A percentile compares a stretch with the other conserved stretches of the same genome.
phyloP scores from a whole-genome alignment of 2,113 vertebrate genomes.

The Cryptotis parvus region DNA sequence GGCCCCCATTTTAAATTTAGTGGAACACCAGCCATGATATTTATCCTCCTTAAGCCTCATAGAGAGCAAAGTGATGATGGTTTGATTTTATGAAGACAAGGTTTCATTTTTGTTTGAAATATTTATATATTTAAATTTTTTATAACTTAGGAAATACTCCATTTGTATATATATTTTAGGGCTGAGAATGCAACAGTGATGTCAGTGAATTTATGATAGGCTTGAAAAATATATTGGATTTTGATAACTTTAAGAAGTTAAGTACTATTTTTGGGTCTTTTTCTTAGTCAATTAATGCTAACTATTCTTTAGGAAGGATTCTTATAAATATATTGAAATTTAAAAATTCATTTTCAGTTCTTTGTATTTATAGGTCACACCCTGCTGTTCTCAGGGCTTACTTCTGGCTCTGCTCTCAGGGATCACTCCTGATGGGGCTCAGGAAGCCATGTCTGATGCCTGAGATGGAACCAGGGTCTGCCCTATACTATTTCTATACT shows the following conservation, averaged over 20 bases:
- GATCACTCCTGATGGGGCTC: no score
- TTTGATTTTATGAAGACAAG: neutral
- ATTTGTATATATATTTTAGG: neutral
- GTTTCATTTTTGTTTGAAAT: neutral
- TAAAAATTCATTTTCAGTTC: no score
- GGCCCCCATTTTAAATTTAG: conserved; percentile 24
- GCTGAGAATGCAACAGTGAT: neutral
- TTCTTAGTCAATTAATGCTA: neutral
- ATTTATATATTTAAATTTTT: conserved; percentile 53
- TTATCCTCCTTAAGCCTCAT: neutral
- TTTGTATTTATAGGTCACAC: no score
- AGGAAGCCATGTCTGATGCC: no score
- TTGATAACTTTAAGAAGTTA: conserved; percentile 34
- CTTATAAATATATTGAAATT: conserved; percentile 3
- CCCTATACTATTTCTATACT: no score
- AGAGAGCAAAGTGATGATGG: conserved; percentile 27
- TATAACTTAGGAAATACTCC: neutral
- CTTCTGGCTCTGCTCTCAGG: no score
- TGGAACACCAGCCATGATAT: conserved; percentile 20
- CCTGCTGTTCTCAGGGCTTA: no score
- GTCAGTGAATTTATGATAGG: conserved; percentile 13
- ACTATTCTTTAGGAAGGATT: neutral
- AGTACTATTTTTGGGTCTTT: neutral
- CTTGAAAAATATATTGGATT: conserved; percentile 33
- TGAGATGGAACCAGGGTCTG: no score